Evolutionary conservation across 2,888 invertebrate genomes (phyloP).

Genomic region (Lissonota sp.): DNA sequence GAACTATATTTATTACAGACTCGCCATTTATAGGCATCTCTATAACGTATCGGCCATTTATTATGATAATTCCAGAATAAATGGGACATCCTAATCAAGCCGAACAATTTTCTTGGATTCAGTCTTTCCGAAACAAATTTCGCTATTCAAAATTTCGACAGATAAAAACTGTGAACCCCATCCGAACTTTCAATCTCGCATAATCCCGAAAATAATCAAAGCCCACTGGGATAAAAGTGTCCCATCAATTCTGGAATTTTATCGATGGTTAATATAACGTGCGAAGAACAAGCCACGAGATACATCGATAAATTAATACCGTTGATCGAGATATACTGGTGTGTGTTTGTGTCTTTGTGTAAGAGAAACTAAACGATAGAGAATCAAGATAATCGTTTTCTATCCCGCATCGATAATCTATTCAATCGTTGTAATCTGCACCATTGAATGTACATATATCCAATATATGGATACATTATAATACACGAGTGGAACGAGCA

Average conservation of each 20-base stretch:
- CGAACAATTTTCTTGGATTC: no score
- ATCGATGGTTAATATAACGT: background rate
- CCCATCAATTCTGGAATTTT: no score
- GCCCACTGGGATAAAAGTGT: no score
- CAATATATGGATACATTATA: slow-evolving; percentile 8
- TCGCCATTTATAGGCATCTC: background rate
- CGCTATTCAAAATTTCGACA: no score
- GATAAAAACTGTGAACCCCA: no score
- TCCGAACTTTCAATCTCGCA: no score
- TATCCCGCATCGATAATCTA: slow-evolving; percentile 45
- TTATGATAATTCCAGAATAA: background rate
- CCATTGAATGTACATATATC: slow-evolving; percentile 48
- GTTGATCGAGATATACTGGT: slow-evolving; percentile 41
- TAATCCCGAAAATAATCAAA: no score
- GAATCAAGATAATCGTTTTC: slow-evolving; percentile 59
- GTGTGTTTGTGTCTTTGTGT: slow-evolving; percentile 2
- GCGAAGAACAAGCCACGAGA: slow-evolving; percentile 47
- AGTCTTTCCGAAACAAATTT: no score
- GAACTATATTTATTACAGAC: no score
- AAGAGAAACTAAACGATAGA: slow-evolving; percentile 51
- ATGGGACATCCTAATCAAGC: no score
- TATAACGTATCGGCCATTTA: slow-evolving; percentile 9
- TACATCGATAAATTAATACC: slow-evolving; percentile 56
- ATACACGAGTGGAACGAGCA: background rate
- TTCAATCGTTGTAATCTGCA: slow-evolving; percentile 46